Base-by-base conservation (phyloP, 2,797 vertebrate species). In the Poecilia wingei region DNA sequence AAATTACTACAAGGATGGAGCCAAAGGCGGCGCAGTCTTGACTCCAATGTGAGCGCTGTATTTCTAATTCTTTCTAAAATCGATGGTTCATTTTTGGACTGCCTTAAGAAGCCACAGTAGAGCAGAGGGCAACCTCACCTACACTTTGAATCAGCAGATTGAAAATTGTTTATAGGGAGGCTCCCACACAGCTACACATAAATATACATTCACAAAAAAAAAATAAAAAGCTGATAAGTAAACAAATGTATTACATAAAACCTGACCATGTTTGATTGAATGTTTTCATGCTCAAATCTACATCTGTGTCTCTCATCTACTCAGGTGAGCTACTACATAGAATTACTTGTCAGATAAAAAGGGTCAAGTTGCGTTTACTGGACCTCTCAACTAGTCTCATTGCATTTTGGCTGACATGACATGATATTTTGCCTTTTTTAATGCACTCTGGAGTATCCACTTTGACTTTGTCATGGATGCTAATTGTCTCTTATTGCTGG, bases 391-490 rank as follows among this genome's bases (percentile, higher is more conserved):
- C 77, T 82, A 75, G 86, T 86, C 80, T 86, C 69, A 82, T 87
- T 86, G 75, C 78, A 49, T 79, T 74, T 76, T 80, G 82, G 79
- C 86, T 90, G 77, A 86, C 86, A 20, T 86, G 80, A 81, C 33
- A 80, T 84, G 83, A 91, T 92, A 77, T 87, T 88, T 86, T 87
- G 81, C 82, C 88, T 92, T 90, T 74, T 90, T 91, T 61, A 85
- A 92, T 90, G 82, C 68, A 51, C 55, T 28, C 53, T 74, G 71
- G 59, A 81, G 81, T 80, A 83, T 82, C 77, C 49, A 77, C 78
- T 75, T 41, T 80, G 86, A 89, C 88, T 91, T 76, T 79, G 79
- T 81, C 75, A 82, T 76, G 71, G 77, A 86, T 81, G 74, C 69
- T 81, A 66, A 80, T 75, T 85, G 84, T 80, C 80, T 82, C 82